Percentiles rank a stretch among this genome's conserved stretches.
phyloP scores from a whole-genome alignment of 35 echinoderm and acorn worm genomes.

The Heliocidaris tuberculata region DNA sequence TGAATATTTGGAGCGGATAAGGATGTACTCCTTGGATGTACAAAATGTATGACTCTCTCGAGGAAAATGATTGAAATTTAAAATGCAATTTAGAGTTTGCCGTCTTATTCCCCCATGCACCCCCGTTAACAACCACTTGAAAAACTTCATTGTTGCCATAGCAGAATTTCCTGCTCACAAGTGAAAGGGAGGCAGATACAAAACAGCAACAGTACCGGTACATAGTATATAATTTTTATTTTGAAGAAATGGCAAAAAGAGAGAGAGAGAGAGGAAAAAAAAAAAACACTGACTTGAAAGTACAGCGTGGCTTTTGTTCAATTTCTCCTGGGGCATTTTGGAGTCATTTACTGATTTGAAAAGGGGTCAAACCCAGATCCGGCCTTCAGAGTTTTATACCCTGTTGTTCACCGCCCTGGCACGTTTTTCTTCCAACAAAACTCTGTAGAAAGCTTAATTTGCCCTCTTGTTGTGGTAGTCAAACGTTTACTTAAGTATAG shows the following conservation, averaged over 20 bases:
- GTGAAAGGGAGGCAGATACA: not conserved
- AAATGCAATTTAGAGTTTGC: no score
- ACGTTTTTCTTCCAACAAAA: not conserved
- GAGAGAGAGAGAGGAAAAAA: no score
- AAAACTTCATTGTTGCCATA: not conserved
- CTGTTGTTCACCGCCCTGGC: constrained; percentile 1
- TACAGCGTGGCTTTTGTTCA: not conserved
- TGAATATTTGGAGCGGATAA: no score
- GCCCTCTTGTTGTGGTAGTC: not conserved
- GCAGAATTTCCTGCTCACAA: not conserved
- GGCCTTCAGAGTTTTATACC: constrained; percentile 11
- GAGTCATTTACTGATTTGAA: constrained; percentile 28
- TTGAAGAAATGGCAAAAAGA: not conserved
- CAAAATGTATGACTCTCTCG: no score
- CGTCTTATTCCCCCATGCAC: not conserved
- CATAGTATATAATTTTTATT: not conserved
- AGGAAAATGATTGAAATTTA: no score
- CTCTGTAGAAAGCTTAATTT: not conserved
- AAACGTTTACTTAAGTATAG: not conserved
- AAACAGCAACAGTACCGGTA: not conserved
- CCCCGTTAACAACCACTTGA: not conserved
- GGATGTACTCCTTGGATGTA: no score
- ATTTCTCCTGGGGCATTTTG: constrained; percentile 8
- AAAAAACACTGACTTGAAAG: not conserved
- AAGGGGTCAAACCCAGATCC: constrained; percentile 28